Percentiles rank a stretch among this genome's conserved stretches.
Evolutionary conservation across 2,113 vertebrate species (phyloP).

Genomic region (Burhinus bistriatus): DNA sequence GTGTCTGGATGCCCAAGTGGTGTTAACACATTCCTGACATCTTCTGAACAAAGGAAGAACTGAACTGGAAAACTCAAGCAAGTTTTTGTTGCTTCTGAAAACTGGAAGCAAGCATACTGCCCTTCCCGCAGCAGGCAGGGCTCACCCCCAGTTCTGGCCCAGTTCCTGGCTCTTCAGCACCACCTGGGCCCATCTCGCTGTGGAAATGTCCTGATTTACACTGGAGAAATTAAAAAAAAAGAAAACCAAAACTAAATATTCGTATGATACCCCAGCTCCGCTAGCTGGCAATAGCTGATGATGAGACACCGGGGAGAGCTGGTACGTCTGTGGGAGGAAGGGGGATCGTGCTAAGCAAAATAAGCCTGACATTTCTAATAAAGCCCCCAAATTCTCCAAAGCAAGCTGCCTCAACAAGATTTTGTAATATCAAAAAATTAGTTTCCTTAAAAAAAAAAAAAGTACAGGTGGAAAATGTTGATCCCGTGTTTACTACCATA

Average conservation of each 20-base stretch:
- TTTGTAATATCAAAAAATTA: not conserved
- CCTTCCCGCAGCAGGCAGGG: not conserved
- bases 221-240: too few species aligned
- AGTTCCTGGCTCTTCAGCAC: not conserved
- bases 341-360: not conserved
- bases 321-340: not conserved
- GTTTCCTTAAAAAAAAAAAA: not conserved
- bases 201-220: not conserved
- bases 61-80: not conserved
- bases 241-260: not conserved
- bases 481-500: not conserved
- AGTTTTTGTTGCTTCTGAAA: not conserved
- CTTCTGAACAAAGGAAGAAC: not conserved
- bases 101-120: not conserved
- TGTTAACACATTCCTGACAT: not conserved
- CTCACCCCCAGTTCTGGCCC: not conserved
- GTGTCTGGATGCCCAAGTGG: not conserved
- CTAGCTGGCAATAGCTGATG: not conserved
- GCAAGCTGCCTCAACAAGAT: not conserved
- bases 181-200: rapidly evolving
- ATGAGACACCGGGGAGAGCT: too few species aligned
- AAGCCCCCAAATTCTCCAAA: not conserved
- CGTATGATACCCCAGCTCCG: too few species aligned
- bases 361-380: not conserved
- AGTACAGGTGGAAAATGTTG: not conserved